Evolutionary conservation across 2,113 vertebrate genomes (phyloP).

Genomic region (Ictidomys tridecemlineatus): DNA sequence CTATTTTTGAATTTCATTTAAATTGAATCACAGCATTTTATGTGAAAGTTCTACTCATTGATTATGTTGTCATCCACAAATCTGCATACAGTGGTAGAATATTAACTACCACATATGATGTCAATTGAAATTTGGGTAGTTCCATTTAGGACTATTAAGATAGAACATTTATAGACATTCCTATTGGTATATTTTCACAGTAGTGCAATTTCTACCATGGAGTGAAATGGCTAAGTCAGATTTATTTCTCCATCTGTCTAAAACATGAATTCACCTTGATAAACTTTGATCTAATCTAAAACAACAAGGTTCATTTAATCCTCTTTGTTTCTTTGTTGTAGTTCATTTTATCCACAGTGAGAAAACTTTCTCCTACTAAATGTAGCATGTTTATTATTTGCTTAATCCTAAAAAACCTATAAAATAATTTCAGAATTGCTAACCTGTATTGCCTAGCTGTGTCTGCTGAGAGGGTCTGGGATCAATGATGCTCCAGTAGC

Average conservation of each 20-base stretch:
- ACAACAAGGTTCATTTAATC: neutral
- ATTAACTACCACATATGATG: neutral
- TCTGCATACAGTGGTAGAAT: neutral
- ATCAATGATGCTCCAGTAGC: neutral
- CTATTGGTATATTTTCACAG: neutral
- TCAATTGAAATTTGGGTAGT: neutral
- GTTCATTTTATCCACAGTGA: neutral
- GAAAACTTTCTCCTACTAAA: neutral
- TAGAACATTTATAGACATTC: neutral
- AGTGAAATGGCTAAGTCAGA: neutral
- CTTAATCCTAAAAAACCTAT: neutral
- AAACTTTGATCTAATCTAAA: neutral
- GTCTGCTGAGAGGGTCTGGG: neutral
- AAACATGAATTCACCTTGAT: neutral
- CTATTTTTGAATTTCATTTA: neutral
- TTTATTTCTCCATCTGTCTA: neutral
- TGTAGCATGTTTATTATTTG: neutral
- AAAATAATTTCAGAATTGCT: neutral
- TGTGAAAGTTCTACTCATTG: neutral
- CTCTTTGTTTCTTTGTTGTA: neutral
- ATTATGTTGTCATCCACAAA: neutral
- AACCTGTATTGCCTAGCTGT: neutral
- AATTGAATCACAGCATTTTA: neutral
- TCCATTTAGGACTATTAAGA: neutral
- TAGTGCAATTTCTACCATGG: neutral